Evolutionary conservation across 2,888 invertebrate species (phyloP), one percentile per base, ranked within the genome.

Genomic region (Acheta domesticus): DNA sequence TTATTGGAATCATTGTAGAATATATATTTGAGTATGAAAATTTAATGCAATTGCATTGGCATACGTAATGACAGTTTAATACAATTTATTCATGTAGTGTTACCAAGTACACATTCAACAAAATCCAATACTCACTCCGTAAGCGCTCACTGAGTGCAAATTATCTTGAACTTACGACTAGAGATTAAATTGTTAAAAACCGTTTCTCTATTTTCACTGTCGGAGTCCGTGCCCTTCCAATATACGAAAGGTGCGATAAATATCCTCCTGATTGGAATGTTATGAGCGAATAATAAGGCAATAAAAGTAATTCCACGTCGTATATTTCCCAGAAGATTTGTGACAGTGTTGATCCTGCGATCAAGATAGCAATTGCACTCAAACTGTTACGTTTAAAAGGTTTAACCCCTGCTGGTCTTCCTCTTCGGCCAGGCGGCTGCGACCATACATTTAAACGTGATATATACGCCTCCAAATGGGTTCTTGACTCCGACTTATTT

Each of bases 401-500:
- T 62, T 62, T 62, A 62, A n/a, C 62, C 62, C n/a, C 62, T n/a
- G 16, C 16, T n/a, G 14, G 62, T 19, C 16, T 14, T 62, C n/a
- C 62, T 62, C n/a, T 19, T n/a, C 16, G 62, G n/a, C 14, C 16
- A n/a, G n/a, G n/a, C 62, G 62, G 14, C 62, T 16, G 62, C n/a
- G 62, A 62, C 62, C 62, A 62, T 62, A 14, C 62, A 62, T 62
- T 62, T 62, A n/a, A 62, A 62, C 62, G 62, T 62, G 62, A 62
- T 62, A 62, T 62, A 62, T 62, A 62, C 62, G 14, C 62, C 16
- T 62, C 14, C 16, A 62, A 62, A 62, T 62, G 62, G 62, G 62
- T 62, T 62, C 62, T 62, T 62, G 62, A 62, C 62, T 62, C n/a
- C 62, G 62, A 62, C 62, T 62, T 62, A 62, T 62, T 62, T 62